Conservation (phyloP, 1,140 invertebrate genomes). For the Zaprionus kolodkinae region DNA sequence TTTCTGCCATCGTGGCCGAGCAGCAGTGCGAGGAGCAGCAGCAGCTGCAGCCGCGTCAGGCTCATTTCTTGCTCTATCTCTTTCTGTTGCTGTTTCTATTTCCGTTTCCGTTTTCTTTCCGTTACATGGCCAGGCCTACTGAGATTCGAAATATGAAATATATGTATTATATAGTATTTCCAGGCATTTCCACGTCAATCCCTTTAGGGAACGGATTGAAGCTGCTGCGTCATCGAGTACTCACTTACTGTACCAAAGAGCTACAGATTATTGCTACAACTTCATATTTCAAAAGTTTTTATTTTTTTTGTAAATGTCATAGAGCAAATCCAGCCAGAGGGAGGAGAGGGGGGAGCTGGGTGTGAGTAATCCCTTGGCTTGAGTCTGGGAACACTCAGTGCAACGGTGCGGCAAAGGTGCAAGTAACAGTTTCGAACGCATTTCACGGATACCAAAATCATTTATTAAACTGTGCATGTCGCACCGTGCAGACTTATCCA, state of each 20-base stretch:
- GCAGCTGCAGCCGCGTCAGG: not conserved
- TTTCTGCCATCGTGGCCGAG: too few relatives aligned
- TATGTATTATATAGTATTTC: too few relatives aligned
- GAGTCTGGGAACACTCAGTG: not conserved
- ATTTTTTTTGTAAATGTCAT: conserved; percentile 51
- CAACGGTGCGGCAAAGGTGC: conserved; percentile 10
- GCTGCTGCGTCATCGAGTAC: conserved; percentile 9
- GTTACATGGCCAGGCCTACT: not conserved
- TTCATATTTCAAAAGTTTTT: conserved; percentile 66
- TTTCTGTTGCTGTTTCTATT: not conserved
- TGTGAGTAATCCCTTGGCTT: not conserved
- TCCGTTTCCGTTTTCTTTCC: not conserved
- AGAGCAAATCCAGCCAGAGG: conserved; percentile 36
- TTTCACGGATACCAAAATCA: conserved; percentile 35
- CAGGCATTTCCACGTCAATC: too few relatives aligned
- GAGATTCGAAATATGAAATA: too few relatives aligned
- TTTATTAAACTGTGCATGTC: conserved; percentile 35
- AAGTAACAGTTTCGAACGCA: conserved; percentile 21
- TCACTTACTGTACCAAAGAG: not conserved
- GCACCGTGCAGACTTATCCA: conserved; percentile 7
- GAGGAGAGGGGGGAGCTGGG: not conserved
- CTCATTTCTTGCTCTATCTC: not conserved
- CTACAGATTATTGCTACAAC: conserved; percentile 56
- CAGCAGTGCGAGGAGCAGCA: not conserved
- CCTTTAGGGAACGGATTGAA: not conserved